These are phyloP conservation scores for Bombus ignitus DNA, from an alignment of 1,140 invertebrate species.

Conservation along the genomic window DNA sequence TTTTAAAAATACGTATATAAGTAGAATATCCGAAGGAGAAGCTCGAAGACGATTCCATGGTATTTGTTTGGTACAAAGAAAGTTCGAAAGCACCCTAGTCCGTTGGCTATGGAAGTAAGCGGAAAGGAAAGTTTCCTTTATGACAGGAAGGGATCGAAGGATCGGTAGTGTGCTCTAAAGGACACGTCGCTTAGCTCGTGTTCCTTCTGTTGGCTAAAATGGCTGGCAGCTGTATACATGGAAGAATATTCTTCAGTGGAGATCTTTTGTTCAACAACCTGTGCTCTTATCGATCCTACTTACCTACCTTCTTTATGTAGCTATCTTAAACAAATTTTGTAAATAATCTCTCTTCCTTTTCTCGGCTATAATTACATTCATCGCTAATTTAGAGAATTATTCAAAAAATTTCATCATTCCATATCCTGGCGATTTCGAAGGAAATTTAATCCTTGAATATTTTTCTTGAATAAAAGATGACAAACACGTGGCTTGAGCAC, in stretches of 20 bases:
- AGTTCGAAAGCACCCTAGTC: slow-evolving; percentile 22
- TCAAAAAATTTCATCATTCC: too few species aligned
- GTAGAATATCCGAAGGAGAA: neutral
- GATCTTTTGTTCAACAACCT: neutral
- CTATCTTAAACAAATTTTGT: too few species aligned
- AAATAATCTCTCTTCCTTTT: too few species aligned
- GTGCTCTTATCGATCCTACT: neutral
- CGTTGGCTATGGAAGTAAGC: slow-evolving; percentile 1
- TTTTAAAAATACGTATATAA: slow-evolving; percentile 12
- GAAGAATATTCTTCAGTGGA: neutral
- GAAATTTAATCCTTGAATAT: too few species aligned
- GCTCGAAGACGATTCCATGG: neutral
- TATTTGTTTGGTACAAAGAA: slow-evolving; percentile 19
- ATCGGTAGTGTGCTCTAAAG: neutral
- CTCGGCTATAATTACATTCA: too few species aligned
- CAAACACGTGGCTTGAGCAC: too few species aligned
- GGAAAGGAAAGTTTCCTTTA: slow-evolving; percentile 21
- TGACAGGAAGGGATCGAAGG: slow-evolving; percentile 10
- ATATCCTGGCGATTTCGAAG: too few species aligned
- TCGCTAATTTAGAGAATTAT: too few species aligned
- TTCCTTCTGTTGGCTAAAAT: neutral
- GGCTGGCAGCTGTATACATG: too few species aligned
- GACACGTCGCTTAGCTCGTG: neutral
- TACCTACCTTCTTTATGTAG: too few species aligned
- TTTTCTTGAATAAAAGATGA: too few species aligned